phyloP scores from a whole-genome alignment of 2,888 invertebrate genomes.

The Pelosia muscerda region DNA sequence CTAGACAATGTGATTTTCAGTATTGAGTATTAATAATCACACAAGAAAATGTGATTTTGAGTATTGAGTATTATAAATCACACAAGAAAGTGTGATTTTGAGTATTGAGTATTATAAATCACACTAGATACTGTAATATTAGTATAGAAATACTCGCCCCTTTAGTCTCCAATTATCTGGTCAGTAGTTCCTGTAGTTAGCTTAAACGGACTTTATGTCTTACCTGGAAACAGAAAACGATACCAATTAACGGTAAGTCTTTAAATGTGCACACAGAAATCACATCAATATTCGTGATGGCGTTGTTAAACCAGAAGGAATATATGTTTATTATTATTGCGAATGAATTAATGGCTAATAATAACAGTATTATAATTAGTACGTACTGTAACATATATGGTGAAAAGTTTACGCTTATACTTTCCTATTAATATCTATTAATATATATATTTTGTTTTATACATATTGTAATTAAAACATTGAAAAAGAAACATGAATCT shows the following conservation, averaged over 20 bases:
- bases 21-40: too few species aligned
- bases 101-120: neutral
- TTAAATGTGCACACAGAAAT: conserved; percentile 23
- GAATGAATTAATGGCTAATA: neutral
- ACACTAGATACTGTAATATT: neutral
- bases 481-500: neutral
- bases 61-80: neutral
- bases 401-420: too few species aligned
- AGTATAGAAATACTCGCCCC: neutral
- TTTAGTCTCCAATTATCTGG: neutral
- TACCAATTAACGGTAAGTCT: conserved; percentile 27
- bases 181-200: neutral
- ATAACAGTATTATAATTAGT: neutral
- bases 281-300: conserved; percentile 26
- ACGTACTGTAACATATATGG: too few species aligned
- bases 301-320: conserved; percentile 1
- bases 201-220: conserved; percentile 7
- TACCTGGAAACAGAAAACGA: conserved; percentile 48
- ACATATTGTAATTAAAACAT: neutral
- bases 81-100: neutral
- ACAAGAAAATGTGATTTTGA: neutral
- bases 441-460: too few species aligned
- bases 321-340: neutral
- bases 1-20: neutral
- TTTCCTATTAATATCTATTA: too few species aligned